Evolutionary conservation across 1,140 invertebrate genomes (phyloP).

Genomic region (Sycophaga agraensis): DNA sequence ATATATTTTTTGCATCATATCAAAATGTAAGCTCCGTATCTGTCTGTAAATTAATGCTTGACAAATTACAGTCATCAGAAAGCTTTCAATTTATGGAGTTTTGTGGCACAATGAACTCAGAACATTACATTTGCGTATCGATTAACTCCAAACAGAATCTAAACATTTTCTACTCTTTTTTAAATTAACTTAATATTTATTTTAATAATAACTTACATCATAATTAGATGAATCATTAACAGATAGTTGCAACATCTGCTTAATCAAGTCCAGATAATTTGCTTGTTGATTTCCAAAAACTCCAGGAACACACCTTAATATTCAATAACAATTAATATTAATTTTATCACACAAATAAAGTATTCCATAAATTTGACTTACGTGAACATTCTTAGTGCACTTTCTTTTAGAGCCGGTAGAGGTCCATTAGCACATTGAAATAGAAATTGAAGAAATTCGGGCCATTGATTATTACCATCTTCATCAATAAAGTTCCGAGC

Average conservation of each 20-base stretch:
- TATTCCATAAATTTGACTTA: slow-evolving; percentile 54
- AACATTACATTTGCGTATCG: slow-evolving; percentile 44
- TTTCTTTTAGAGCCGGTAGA: slow-evolving; percentile 83
- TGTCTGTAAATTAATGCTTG: slow-evolving; percentile 55
- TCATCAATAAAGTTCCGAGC: slow-evolving; percentile 95
- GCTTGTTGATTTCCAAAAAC: slow-evolving; percentile 95
- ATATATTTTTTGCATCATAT: no score
- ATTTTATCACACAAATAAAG: no score
- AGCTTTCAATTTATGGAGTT: slow-evolving; percentile 47
- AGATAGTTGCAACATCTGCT: slow-evolving; percentile 87
- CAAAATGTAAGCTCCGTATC: slow-evolving; percentile 52
- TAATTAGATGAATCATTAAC: slow-evolving; percentile 70
- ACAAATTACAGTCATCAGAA: slow-evolving; percentile 59
- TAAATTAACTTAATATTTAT: neutral
- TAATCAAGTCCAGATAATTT: slow-evolving; percentile 90
- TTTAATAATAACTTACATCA: slow-evolving; percentile 63
- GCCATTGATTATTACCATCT: slow-evolving; percentile 95
- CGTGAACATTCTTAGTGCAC: slow-evolving; percentile 92
- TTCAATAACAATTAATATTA: slow-evolving; percentile 18
- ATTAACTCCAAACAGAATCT: no score
- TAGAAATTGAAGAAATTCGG: slow-evolving; percentile 93
- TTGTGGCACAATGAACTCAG: slow-evolving; percentile 41
- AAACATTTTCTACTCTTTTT: slow-evolving; percentile 40
- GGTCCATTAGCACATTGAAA: slow-evolving; percentile 90
- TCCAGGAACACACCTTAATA: slow-evolving; percentile 82